These are phyloP conservation scores for Diprion similis DNA, from an alignment of 1,140 invertebrate species.

Conservation along the genomic window DNA sequence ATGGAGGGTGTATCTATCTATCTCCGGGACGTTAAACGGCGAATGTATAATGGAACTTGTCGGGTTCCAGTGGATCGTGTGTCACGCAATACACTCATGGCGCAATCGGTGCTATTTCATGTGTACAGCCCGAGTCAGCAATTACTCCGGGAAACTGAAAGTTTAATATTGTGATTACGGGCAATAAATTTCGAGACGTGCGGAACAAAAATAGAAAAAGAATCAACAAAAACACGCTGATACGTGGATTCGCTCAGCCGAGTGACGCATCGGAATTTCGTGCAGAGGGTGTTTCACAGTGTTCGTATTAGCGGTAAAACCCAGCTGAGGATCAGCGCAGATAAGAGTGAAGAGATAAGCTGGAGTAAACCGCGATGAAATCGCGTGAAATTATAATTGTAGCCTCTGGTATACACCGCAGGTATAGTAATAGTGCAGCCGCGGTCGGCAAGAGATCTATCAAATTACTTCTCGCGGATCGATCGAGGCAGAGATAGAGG, in stretches of 20 bases:
- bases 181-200: not conserved
- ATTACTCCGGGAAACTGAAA: constrained; percentile 4
- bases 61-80: constrained; percentile 3
- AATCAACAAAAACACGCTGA: no score
- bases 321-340: not conserved
- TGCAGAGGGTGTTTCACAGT: no score
- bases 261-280: no score
- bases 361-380: not conserved
- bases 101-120: not conserved
- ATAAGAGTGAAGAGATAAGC: constrained; percentile 2
- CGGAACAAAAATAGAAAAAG: no score
- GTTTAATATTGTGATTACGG: constrained; percentile 5
- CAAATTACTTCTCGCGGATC: not conserved
- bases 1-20: not conserved
- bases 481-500: no score
- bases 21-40: not conserved
- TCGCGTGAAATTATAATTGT: constrained; percentile 4
- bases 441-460: not conserved
- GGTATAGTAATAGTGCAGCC: not conserved
- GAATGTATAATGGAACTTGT: not conserved
- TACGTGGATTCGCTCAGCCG: no score
- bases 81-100: constrained; percentile 1
- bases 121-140: not conserved
- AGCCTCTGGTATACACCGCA: not conserved
- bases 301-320: no score